Evolutionary conservation across 2,888 invertebrate genomes (phyloP).

Genomic region (Melikaiella ostensackeni): DNA sequence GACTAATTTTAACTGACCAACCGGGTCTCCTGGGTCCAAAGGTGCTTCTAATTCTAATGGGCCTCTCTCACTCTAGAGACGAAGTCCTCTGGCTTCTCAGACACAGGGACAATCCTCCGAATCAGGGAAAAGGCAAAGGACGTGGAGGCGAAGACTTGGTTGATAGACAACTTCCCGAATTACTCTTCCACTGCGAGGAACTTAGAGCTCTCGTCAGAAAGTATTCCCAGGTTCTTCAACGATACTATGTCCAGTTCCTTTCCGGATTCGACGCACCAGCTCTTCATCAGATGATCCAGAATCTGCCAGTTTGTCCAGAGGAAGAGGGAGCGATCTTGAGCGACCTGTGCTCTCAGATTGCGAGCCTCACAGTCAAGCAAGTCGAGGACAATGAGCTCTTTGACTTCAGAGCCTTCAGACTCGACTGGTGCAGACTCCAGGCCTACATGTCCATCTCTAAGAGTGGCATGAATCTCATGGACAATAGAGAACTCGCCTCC

Average conservation of each 20-base stretch:
- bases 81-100: conserved; percentile 98
- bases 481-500: conserved; percentile 91
- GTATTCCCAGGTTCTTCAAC: conserved; percentile 97
- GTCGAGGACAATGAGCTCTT: conserved; percentile 97
- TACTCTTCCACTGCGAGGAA: conserved; percentile 99
- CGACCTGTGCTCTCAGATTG: conserved; percentile 93
- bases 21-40: conserved; percentile 98
- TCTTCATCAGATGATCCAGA: conserved; percentile 90
- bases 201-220: conserved; percentile 95
- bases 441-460: conserved; percentile 93
- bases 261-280: conserved; percentile 97
- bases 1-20: conserved; percentile 97
- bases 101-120: conserved; percentile 97
- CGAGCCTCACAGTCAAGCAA: conserved; percentile 92
- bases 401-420: conserved; percentile 95
- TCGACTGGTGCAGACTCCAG: conserved; percentile 99
- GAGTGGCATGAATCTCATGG: conserved; percentile 87
- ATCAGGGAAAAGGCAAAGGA: conserved; percentile 87
- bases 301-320: conserved; percentile 91
- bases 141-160: conserved; percentile 95
- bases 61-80: conserved; percentile 95
- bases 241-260: conserved; percentile 98
- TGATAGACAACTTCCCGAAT: conserved; percentile 96
- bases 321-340: conserved; percentile 97
- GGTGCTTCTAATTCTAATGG: conserved; percentile 97